Base-by-base conservation (phyloP, 1,140 invertebrate species). In the Drosophila kurseongensis region DNA sequence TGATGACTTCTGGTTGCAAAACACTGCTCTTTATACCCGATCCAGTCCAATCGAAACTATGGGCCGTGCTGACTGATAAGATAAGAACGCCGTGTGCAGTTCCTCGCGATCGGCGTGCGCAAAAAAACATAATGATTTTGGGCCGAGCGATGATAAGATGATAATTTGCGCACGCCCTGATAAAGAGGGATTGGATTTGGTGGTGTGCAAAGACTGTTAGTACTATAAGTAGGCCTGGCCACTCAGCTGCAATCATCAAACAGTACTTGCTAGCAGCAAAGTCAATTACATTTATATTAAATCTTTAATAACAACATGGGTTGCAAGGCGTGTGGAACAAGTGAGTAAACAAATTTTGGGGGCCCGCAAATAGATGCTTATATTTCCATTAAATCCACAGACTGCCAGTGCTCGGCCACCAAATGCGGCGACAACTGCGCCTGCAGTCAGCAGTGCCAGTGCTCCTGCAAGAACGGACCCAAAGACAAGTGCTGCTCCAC, bases 391-490 rank as follows among this genome's bases (percentile, higher is more conserved):
- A 36, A 42, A 13, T 5, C 0, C 14, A 14, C 13, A 86, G 82
- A 88, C 51, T 88, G 82, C 71, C 82, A 86, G 14, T 86, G 82
- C 75, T 76, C 79, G 59, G 62, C 82, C 35, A 82, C 58, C 78
- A 86, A 88, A 38, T 86, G 82, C 56, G 82, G 83, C 8, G 83
- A 86, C 48, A 86, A 79, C 65, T 86, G 83, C 32, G 75, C 82
- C 71, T 86, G 83, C 79, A 86, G 79, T 36, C 79, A 88, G 38
- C 78, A 86, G 16, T 86, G 82, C 44, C 56, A 76, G n/a, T 86
- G 82, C 56, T 57, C 71, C 9, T 86, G 82, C 66, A 88, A 86
- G 56, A 88, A 79, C 29, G 82, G 79, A 59, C 71, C 82, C 35
- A 86, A 88, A 62, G 82, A 88, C 47, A 82, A 88, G 35, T 88